Base-by-base conservation (phyloP, 2,797 vertebrate genomes). In the Bradypodion ventrale region DNA sequence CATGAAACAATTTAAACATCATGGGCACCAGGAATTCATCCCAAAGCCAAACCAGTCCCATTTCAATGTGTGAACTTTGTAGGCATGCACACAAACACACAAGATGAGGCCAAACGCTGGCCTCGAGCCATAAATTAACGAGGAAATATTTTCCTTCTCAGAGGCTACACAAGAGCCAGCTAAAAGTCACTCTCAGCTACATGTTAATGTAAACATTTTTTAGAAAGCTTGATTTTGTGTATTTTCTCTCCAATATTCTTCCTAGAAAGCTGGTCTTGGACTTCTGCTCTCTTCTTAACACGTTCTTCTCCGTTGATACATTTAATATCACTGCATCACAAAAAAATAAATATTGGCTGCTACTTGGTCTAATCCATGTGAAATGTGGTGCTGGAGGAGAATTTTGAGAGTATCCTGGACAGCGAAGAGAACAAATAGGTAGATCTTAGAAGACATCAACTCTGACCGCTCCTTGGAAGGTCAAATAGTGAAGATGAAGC, bases 21-120 rank as follows among this genome's bases (percentile, higher is more conserved):
- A 93, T 81, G 89, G 89, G 69, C 87, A 91, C 66, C 72, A 94
- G 73, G 92, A 93, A 94, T 93, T 92, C 87, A 84, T 87, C 89
- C 90, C 56, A 35, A 68, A 88, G 90, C 86, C 83, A 91, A 89
- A 91, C 69, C 90, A 89, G 88, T 16, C 74, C 85, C 87, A 86
- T 91, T 84, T 87, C 52, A 75, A 92, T 92, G 90, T 85, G 88
- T 91, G 87, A 91, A 93, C 88, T 92, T 89, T 91, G 78, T 69
- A 90, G 80, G 84, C 89, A 88, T 81, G 88, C 84, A 90, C 68
- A 85, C 75, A 88, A 91, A 75, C 32, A 70, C 76, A 72, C 83
- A 90, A 90, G 87, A 85, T 82, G 84, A 92, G 68, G 86, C 83
- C 0, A 60, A 89, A 83, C 66, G 77, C 89, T 89, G 87, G 78